These are phyloP conservation scores for Linnaemya vulpina DNA, from an alignment of 2,888 invertebrate genomes.

Conservation along the genomic window DNA sequence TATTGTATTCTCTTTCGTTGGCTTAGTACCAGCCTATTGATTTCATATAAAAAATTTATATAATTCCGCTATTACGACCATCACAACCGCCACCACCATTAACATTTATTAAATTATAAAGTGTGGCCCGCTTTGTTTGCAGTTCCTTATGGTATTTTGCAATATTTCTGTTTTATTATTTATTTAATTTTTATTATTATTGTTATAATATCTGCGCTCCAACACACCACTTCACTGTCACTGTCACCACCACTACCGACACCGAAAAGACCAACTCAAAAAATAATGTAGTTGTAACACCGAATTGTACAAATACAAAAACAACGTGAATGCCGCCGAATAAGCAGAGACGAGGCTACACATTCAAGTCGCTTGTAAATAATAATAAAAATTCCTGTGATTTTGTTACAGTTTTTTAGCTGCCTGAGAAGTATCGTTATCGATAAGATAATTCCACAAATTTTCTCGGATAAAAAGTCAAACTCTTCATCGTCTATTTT, in stretches of 20 bases:
- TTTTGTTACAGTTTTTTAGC: no score
- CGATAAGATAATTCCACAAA: no score
- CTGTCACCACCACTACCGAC: conserved; percentile 27
- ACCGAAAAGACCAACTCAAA: conserved; percentile 50
- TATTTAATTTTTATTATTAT: neutral
- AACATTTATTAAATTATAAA: conserved; percentile 61
- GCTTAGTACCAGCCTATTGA: conserved; percentile 1
- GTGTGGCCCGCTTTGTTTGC: conserved; percentile 30
- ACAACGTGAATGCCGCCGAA: conserved; percentile 15
- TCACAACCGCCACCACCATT: conserved; percentile 32
- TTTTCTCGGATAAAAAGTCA: no score
- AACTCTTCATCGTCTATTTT: no score
- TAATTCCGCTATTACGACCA: conserved; percentile 28
- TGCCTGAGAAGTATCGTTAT: no score
- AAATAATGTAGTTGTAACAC: conserved; percentile 50
- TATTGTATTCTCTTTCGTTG: no score
- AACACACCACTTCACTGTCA: conserved; percentile 34
- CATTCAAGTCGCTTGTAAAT: neutral
- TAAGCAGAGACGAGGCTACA: neutral
- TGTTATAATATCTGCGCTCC: neutral
- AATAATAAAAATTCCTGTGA: neutral
- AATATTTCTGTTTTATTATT: conserved; percentile 35
- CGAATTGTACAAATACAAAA: conserved; percentile 38
- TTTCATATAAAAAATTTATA: neutral
- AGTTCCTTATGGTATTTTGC: conserved; percentile 13